Base-by-base conservation (phyloP, 2,113 vertebrate genomes). In the Cavia aperea region DNA sequence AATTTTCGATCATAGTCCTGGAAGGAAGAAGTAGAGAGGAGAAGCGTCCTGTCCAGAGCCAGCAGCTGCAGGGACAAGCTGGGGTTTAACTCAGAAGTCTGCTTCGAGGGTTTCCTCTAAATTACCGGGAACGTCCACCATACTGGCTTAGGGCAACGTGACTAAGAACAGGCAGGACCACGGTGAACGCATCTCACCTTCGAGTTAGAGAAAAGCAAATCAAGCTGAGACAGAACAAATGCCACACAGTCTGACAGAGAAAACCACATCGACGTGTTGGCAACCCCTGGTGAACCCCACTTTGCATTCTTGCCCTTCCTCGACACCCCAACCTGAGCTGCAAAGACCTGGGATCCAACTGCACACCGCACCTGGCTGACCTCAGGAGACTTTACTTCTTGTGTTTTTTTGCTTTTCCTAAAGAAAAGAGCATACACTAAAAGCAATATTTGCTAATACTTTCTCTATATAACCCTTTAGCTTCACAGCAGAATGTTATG, bases 151-250 rank as follows among this genome's bases (percentile, higher is more conserved):
- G 7, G 7, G 66, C 46, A 79, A 43, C 63, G 18, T 46, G 12
- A 86, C 11, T 31, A 19, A 63, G 33, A 86, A 15, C 2, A 68
- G 31, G 70, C 51, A 78, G 46, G 75, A 62, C 5, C 16, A 43
- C 33, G 81, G 77, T 82, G 43, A 77, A 95, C 39, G 86, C 62
- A 87, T 68, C 5, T 39, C 87, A 54, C 26, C 70, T 94, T 81
- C 81, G 39, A 93, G 73, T 78, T 58, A 33, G 26, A 94, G 43
- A 39, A 58, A 58, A 73, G 62, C 93, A 93, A 63, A 46, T 46
- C 56, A 63, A 33, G 85, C 66, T 49, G 62, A 91, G 93, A 89
- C 92, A 24, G 93, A 96, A 84, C 79, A 83, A 65, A 58, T 88
- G 83, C 36, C 11, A 46, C 21, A 90, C 78, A 66, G 16, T 58